Evolutionary conservation across 2,113 vertebrate genomes (phyloP), one percentile per base, ranked within the genome.

Genomic region (Bubo bubo): DNA sequence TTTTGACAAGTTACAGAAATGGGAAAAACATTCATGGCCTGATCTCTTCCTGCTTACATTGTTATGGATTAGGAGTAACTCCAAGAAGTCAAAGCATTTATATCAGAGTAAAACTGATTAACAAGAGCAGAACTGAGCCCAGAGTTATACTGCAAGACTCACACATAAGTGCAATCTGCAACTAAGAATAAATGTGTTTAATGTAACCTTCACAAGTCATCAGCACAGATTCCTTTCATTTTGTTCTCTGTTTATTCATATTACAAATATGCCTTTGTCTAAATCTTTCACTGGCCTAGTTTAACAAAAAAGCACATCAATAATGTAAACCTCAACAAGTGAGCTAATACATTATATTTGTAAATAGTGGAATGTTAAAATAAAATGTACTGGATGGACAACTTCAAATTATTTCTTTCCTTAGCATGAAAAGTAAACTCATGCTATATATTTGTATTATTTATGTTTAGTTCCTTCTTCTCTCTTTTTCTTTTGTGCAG

Each of bases 251-350:
- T 60, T 95, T 68, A 72, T 86, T 91, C 27, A 2, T 70, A 79
- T 95, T 91, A 77, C 85, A 87, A 93, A 88, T 39, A 84, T 73
- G 55, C 14, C 32, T 95, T 93, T 92, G 49, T 91, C 81, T 90
- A 95, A 81, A 52, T 85, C 83, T 96, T 79, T 77, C 52, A 58
- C 91, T 96, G 47, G 74, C 64, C 66, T 91, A 75, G 85, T 95
- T 95, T 89, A 91, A 91, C 60, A 94, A 95, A 90, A 87, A 91
- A 81, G 5, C 49, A 55, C 88, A 95, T 95, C 75, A 94, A 77
- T 95, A 95, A 91, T 94, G 59, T 66, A 93, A 96, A 66, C 17
- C 14, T 14, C 35, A 84, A 26, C 24, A 89, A 93, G 23, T 27
- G 24, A 66, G 20, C 8, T 67, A 17, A 53, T 73, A 56, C 0